A percentile compares a stretch with the other conserved stretches of the same genome.
Conservation (phyloP, 2,797 vertebrate genomes). For the Otus scops region DNA sequence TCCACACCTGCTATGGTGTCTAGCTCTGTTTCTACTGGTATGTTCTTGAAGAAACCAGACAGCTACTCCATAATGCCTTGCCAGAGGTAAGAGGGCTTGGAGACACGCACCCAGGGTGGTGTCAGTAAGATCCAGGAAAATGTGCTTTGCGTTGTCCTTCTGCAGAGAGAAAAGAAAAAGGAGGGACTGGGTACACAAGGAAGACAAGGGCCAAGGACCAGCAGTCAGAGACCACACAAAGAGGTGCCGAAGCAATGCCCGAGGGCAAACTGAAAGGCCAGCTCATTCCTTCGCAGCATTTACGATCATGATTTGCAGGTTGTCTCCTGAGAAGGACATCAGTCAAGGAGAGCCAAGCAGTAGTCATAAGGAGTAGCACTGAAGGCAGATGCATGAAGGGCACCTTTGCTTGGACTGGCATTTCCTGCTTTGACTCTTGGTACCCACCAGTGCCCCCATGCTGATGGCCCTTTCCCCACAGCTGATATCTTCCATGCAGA, state of each 20-base stretch:
- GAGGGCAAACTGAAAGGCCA: neutral
- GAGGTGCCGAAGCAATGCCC: neutral
- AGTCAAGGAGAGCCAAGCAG: neutral
- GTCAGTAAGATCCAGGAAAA: neutral
- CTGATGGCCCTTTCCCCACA: neutral
- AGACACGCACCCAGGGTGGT: neutral
- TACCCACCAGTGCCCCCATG: fast-evolving
- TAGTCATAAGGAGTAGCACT: neutral
- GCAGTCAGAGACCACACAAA: neutral
- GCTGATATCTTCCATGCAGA: fast-evolving
- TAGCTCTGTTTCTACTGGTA: neutral
- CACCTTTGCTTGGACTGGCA: neutral
- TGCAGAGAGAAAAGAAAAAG: neutral
- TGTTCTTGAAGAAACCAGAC: neutral
- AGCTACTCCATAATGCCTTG: neutral
- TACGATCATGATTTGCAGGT: fast-evolving
- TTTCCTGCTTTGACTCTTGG: neutral
- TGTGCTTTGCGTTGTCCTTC: neutral
- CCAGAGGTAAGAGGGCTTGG: neutral
- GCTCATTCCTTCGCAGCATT: neutral
- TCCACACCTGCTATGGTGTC: neutral
- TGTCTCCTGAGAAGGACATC: neutral
- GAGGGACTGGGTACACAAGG: neutral
- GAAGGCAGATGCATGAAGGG: neutral
- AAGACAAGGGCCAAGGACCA: neutral